Conservation (phyloP, 2,797 vertebrate genomes). For the Sylvilagus floridanus region DNA sequence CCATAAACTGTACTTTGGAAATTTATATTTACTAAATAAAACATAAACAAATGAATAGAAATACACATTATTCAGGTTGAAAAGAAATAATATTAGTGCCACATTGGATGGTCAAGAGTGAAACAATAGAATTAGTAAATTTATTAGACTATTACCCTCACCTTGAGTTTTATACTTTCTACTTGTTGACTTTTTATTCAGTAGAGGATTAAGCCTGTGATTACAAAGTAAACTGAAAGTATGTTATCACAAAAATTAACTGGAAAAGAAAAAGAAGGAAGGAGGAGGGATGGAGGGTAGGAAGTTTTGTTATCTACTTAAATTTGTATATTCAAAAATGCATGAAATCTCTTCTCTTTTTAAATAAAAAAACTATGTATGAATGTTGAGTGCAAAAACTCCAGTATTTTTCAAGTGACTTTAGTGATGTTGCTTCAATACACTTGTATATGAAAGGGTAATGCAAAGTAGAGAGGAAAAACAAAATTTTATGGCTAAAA, state of each 20-base stretch:
- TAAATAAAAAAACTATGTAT: background rate
- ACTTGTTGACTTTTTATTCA: no score
- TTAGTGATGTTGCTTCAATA: background rate
- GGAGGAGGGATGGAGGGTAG: no score
- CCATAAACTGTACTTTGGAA: no score
- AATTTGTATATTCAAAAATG: no score
- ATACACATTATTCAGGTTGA: background rate
- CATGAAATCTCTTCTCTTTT: no score
- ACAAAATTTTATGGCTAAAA: background rate
- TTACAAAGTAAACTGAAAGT: no score
- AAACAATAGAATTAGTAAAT: background rate
- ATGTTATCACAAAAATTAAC: background rate
- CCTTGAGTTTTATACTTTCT: background rate
- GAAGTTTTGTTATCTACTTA: no score
- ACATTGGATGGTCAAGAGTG: background rate
- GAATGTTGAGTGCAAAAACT: background rate
- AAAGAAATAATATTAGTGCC: background rate
- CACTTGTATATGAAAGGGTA: background rate
- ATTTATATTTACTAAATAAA: no score
- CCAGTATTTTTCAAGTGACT: background rate
- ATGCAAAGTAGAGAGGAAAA: background rate
- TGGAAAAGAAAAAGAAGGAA: no score
- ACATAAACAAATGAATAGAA: background rate
- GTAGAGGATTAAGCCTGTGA: no score
- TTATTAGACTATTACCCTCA: background rate